phyloP scores from a whole-genome alignment of 2,888 invertebrate species.

The Caenorhabditis sp. region DNA sequence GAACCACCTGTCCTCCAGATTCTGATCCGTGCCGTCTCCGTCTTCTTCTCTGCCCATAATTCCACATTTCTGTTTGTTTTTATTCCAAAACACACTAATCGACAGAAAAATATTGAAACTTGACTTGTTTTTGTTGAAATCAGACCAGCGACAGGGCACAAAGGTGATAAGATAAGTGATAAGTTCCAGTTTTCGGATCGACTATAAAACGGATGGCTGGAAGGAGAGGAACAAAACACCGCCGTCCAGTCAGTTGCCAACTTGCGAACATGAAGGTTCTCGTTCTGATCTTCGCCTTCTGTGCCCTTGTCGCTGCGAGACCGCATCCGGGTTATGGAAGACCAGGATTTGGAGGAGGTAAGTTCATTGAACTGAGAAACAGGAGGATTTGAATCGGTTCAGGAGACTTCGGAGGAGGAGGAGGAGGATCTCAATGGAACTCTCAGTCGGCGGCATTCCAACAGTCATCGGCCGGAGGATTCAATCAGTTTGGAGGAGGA shows the following conservation, averaged over 20 bases:
- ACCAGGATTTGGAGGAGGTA: conserved; percentile 6
- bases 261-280: conserved; percentile 7
- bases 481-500: background rate
- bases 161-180: conserved; percentile 8
- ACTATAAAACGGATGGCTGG: conserved; percentile 15
- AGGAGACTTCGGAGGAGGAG: conserved; percentile 10
- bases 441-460: conserved; percentile 11
- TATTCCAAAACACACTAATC: background rate
- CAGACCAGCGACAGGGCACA: background rate
- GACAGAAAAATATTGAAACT: background rate
- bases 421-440: background rate
- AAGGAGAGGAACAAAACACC: background rate
- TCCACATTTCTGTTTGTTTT: too few species aligned
- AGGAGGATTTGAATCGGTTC: too few species aligned
- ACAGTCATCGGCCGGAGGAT: conserved; percentile 1
- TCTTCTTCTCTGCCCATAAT: too few species aligned
- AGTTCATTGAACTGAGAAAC: background rate
- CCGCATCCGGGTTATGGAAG: conserved; percentile 23
- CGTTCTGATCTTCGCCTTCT: conserved; percentile 9
- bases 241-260: background rate
- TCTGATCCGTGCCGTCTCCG: too few species aligned
- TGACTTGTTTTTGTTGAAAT: conserved; percentile 15
- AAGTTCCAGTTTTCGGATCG: conserved; percentile 21
- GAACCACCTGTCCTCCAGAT: too few species aligned
- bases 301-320: background rate